Conservation (phyloP, 2,888 invertebrate genomes). For the Phasia obesa region DNA sequence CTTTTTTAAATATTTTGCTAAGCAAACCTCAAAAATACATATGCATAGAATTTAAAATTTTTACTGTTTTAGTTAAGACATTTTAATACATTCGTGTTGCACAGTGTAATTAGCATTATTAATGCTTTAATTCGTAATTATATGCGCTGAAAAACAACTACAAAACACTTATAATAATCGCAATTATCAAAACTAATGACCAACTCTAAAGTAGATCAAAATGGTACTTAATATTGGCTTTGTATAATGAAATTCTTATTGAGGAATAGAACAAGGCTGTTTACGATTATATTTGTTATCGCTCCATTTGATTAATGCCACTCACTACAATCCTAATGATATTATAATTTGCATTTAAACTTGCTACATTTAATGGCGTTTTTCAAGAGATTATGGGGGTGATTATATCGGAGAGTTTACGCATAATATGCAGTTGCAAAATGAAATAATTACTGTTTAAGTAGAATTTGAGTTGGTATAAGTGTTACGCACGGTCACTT, state of each 20-base stretch:
- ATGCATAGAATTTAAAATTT: no score
- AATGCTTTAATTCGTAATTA: conserved; percentile 29
- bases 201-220: conserved; percentile 52
- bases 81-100: no score
- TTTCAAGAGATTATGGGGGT: conserved; percentile 2
- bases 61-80: no score
- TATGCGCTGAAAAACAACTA: conserved; percentile 22
- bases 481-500: no score
- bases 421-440: no score
- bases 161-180: background rate
- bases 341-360: conserved; percentile 7
- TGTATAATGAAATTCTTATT: conserved; percentile 53
- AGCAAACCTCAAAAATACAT: no score
- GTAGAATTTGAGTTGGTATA: background rate
- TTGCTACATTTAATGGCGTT: conserved; percentile 29
- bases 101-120: conserved; percentile 51
- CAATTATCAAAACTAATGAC: conserved; percentile 22
- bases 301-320: conserved; percentile 39
- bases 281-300: conserved; percentile 24
- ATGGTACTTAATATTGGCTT: conserved; percentile 52
- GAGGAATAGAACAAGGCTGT: conserved; percentile 51
- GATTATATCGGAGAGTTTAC: background rate
- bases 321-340: background rate
- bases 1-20: no score
- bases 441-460: background rate